Evolutionary conservation across 2,888 invertebrate species (phyloP), one percentile per base, ranked within the genome.

Genomic region (Hartigia nigra): DNA sequence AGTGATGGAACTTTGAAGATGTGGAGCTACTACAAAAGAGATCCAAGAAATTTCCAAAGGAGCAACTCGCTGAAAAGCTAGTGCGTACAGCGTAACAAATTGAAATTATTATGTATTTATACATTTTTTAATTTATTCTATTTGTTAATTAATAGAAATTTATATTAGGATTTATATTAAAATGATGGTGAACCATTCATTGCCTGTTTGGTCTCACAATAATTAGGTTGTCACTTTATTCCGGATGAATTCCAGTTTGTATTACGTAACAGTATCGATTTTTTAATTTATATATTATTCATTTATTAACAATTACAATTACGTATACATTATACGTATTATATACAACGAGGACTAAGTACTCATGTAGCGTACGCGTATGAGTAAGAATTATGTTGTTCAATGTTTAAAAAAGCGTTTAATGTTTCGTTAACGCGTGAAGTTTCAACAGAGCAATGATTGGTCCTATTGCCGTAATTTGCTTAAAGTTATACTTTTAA

Each of bases 41-140:
- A 90, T 83, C 82, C 84, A 77, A 85, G 88, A 84, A 88, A 86
- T 82, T 90, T 91, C 87, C 91, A 91, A 84, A 88, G 91, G 87
- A 91, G 91, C 88, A 91, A 88, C 86, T 91, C 91, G 74, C 86
- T 91, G 84, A 91, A 90, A 87, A 90, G 90, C 84, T 91, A 90
- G 88, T 85, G 85, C 39, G 75, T 69, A 79, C 32, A 70, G 70
- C 69, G 70, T 77, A 69, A 76, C 31, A 39, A 37, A 75, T 79
- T 76, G 31, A 70, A 70, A 55, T n/a, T 72, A 70, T 70, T 80
- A 74, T 76, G 75, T 32, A 76, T 36, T 76, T 69, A 36, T 80
- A 79, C 80, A 76, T 81, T 79, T 75, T 81, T 82, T 79, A 76
- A 80, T 77, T 80, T 77, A 74, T 78, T 78, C 32, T 78, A 74